phyloP scores from a whole-genome alignment of 2,113 vertebrate species.

The Halcyon senegalensis region DNA sequence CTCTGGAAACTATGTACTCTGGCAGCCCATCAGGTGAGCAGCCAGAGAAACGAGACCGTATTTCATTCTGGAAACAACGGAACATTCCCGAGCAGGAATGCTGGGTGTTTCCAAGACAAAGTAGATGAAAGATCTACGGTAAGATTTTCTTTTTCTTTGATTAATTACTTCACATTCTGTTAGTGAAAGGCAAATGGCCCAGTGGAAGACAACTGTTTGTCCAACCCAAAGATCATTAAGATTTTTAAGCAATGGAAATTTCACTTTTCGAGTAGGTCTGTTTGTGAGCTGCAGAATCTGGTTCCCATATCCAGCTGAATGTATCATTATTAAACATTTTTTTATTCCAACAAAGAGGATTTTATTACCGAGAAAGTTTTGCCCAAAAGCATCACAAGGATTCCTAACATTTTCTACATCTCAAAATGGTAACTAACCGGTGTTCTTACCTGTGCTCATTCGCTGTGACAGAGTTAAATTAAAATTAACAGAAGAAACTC shows the following conservation, averaged over 20 bases:
- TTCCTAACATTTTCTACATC: not conserved
- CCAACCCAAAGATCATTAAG: not conserved
- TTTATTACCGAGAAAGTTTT: not conserved
- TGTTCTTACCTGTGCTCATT: slow-evolving; percentile 79
- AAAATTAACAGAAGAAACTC: slow-evolving; percentile 82
- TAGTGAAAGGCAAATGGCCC: not conserved
- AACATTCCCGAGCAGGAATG: not conserved
- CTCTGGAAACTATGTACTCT: not conserved
- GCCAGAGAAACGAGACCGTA: not conserved
- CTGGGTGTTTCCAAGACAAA: not conserved
- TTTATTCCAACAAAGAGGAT: not conserved
- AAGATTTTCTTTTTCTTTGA: not conserved
- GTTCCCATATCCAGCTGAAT: not conserved
- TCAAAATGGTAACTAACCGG: not conserved
- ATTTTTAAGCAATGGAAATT: not conserved
- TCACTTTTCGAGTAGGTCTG: not conserved
- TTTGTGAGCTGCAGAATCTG: not conserved
- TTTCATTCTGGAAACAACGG: not conserved
- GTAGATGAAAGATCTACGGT: not conserved
- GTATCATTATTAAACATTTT: not conserved
- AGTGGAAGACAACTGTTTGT: not conserved
- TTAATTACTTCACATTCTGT: not conserved
- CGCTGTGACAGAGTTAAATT: slow-evolving; percentile 84
- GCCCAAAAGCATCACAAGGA: not conserved
- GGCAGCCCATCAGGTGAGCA: not conserved